Evolutionary conservation across 2,113 vertebrate species (phyloP), one percentile per base, ranked within the genome.

Genomic region (Genyomyrus donnyi): DNA sequence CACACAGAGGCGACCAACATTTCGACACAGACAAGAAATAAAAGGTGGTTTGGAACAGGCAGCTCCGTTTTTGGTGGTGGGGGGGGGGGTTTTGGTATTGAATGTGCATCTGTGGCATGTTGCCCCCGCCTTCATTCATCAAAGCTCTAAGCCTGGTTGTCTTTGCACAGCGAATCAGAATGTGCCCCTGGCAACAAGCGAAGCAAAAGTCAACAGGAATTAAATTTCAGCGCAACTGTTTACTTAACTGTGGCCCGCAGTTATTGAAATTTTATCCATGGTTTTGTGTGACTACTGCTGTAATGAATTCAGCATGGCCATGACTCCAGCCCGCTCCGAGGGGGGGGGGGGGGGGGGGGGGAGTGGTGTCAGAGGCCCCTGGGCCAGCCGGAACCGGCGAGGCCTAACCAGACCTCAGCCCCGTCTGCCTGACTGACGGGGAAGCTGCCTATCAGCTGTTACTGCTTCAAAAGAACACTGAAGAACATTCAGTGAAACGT

Each of bases 121-220:
- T 95, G 94, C 95, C 93, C 91, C 92, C 95, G 93, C 95, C 95
- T 97, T 94, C 96, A 97, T 98, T 98, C 97, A 97, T 99, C 97
- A 98, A 97, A 98, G 96, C 95, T 96, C 95, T 96, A 97, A 97
- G 97, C 96, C 96, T 96, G 96, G 96, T 97, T 98, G 97, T 98
- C 97, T 98, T 96, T 97, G 96, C 96, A 95, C 96, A 96, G 95
- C 93, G 92, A 97, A 98, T 97, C 97, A 97, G 96, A 98, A 97
- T 97, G 96, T 96, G 97, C 97, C 97, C 95, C 97, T 98, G 96
- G 98, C 98, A 95, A 96, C 96, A 96, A 97, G 97, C 95, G 96
- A 97, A 96, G 97, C 97, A 97, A 98, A 99, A 99, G 97, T 98
- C 97, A 98, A 99, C 97, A 98, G 97, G 98, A 99, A 98, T 99